These are phyloP conservation scores for Stegodyphus mimosarum DNA, from an alignment of 1,140 invertebrate species.

Conservation along the genomic window DNA sequence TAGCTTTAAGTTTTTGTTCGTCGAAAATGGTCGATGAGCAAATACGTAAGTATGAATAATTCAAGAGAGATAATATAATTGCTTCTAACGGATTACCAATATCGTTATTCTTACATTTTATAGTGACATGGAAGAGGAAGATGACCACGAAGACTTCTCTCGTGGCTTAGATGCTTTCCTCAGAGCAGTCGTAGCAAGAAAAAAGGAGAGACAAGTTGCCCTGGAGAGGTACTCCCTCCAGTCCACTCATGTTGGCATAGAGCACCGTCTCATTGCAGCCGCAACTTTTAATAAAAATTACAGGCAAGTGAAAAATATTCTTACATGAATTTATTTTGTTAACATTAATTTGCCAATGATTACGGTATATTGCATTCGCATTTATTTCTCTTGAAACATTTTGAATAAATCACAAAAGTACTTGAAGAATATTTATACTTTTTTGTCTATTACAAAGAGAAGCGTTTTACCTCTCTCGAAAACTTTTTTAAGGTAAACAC, in stretches of 20 bases:
- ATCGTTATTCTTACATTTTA: background rate
- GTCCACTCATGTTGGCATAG: slow-evolving; percentile 65
- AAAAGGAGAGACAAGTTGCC: slow-evolving; percentile 46
- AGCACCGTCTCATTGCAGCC: slow-evolving; percentile 68
- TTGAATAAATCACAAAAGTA: too few species aligned
- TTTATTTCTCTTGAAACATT: too few species aligned
- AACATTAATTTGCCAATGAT: too few species aligned
- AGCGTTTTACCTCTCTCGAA: too few species aligned
- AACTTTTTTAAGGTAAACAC: too few species aligned
- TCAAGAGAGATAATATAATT: background rate
- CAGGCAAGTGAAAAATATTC: slow-evolving; percentile 63
- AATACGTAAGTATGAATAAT: too few species aligned
- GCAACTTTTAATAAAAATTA: slow-evolving; percentile 69
- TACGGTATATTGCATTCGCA: too few species aligned
- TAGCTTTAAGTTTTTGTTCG: too few species aligned
- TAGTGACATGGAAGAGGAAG: slow-evolving; percentile 62
- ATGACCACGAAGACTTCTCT: slow-evolving; percentile 67
- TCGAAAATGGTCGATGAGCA: too few species aligned
- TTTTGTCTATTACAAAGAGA: too few species aligned
- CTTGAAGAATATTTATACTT: too few species aligned
- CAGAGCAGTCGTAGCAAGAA: slow-evolving; percentile 63
- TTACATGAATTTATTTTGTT: too few species aligned
- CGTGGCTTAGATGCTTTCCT: slow-evolving; percentile 67
- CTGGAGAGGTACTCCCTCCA: slow-evolving; percentile 53
- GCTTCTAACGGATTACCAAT: background rate